phyloP scores from a whole-genome alignment of 2,888 invertebrate genomes.

The Marasmarcha lunaedactyla region DNA sequence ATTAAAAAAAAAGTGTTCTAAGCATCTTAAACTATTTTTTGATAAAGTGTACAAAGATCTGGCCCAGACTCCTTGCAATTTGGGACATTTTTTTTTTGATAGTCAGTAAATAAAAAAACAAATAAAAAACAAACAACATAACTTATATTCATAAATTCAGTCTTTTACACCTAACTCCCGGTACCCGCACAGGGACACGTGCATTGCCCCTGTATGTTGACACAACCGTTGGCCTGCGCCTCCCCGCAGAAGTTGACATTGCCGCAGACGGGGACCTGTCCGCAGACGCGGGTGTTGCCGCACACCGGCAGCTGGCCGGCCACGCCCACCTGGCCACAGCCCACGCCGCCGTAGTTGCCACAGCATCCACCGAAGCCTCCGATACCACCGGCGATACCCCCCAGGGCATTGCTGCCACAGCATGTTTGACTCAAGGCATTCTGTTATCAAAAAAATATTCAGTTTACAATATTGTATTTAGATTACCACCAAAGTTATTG shows the following conservation, averaged over 20 bases:
- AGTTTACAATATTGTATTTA: no score
- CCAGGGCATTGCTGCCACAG: no score
- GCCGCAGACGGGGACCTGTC: constrained; percentile 26
- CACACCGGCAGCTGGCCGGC: constrained; percentile 21
- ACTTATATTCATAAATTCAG: no score
- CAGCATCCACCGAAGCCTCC: constrained; percentile 10
- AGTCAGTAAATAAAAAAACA: background rate
- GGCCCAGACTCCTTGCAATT: no score
- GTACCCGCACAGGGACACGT: constrained; percentile 18
- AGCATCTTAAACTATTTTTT: no score
- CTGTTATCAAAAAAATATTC: no score
- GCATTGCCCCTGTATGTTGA: constrained; percentile 23
- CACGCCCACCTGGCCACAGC: constrained; percentile 20
- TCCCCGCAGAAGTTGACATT: constrained; percentile 21
- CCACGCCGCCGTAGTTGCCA: constrained; percentile 19
- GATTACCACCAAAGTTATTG: no score
- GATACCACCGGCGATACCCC: background rate
- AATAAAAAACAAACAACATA: no score
- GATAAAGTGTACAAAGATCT: no score
- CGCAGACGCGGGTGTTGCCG: constrained; percentile 23
- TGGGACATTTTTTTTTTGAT: no score
- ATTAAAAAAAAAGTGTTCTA: no score
- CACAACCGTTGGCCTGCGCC: constrained; percentile 22
- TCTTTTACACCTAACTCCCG: background rate
- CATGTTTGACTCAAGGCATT: no score